Conservation (phyloP, 2,113 vertebrate genomes). For the Nanorana parkeri region DNA sequence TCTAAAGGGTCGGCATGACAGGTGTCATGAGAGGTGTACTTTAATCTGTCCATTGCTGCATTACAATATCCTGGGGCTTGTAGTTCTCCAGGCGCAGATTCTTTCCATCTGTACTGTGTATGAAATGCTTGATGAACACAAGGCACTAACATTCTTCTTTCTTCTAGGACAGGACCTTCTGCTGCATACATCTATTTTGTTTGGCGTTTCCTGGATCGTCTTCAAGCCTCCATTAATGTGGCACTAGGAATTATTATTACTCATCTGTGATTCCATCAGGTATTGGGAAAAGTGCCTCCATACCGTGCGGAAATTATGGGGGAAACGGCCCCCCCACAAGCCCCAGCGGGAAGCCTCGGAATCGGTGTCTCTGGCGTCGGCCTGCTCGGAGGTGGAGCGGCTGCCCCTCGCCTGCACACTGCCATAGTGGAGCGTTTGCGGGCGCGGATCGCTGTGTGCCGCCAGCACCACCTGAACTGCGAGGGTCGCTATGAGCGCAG, state of each 20-base stretch:
- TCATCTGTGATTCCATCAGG: background rate
- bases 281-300: slow-evolving; percentile 21
- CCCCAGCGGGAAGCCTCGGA: slow-evolving; percentile 79
- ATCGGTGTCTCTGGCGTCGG: slow-evolving; percentile 75
- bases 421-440: slow-evolving; percentile 93
- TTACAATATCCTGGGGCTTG: no score
- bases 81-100: no score
- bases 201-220: background rate
- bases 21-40: no score
- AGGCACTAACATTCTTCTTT: background rate
- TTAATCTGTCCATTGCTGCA: no score
- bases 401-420: slow-evolving; percentile 86
- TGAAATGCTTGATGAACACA: no score
- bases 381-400: slow-evolving; percentile 74
- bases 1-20: no score
- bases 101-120: no score
- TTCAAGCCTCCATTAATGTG: slow-evolving; percentile 62
- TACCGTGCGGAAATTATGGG: slow-evolving; percentile 74
- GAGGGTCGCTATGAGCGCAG: slow-evolving; percentile 89
- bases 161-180: background rate
- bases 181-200: slow-evolving; percentile 54
- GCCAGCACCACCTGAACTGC: slow-evolving; percentile 92
- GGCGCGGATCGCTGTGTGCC: slow-evolving; percentile 90
- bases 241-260: slow-evolving; percentile 59
- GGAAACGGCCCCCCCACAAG: slow-evolving; percentile 87